phyloP scores from a whole-genome alignment of 2,797 vertebrate species.

The Apodemus agrarius region DNA sequence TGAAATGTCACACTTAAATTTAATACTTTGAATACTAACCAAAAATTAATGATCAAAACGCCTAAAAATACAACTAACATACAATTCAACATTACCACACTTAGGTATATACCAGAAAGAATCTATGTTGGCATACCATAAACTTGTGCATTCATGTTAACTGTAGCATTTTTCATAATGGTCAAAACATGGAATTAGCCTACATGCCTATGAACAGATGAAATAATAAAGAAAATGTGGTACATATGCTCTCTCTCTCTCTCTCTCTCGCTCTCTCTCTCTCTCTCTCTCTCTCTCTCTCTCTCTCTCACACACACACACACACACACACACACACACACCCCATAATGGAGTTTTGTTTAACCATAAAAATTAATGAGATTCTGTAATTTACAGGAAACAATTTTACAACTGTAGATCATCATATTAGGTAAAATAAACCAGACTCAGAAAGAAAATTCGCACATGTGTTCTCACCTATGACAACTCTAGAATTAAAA shows the following conservation, averaged over 20 bases:
- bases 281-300: too few species aligned
- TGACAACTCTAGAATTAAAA: background rate
- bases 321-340: background rate
- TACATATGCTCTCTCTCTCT: background rate
- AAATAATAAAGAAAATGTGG: background rate
- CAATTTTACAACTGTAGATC: background rate
- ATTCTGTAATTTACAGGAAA: background rate
- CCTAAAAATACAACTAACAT: background rate
- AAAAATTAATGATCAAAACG: background rate
- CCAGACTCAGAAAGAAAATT: background rate
- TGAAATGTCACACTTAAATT: background rate
- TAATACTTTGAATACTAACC: background rate
- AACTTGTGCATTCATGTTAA: background rate
- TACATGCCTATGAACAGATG: background rate
- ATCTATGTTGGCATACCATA: background rate
- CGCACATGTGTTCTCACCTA: background rate
- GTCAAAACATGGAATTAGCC: background rate
- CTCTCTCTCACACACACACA: too few species aligned
- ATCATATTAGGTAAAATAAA: background rate
- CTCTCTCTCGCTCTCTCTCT: too few species aligned
- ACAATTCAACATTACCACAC: background rate
- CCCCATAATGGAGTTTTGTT: background rate
- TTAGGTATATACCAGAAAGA: background rate
- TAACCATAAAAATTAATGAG: background rate
- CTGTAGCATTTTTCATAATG: background rate